These are phyloP conservation scores for Heliconius ismenius DNA, from an alignment of 2,888 invertebrate genomes.

Conservation along the genomic window DNA sequence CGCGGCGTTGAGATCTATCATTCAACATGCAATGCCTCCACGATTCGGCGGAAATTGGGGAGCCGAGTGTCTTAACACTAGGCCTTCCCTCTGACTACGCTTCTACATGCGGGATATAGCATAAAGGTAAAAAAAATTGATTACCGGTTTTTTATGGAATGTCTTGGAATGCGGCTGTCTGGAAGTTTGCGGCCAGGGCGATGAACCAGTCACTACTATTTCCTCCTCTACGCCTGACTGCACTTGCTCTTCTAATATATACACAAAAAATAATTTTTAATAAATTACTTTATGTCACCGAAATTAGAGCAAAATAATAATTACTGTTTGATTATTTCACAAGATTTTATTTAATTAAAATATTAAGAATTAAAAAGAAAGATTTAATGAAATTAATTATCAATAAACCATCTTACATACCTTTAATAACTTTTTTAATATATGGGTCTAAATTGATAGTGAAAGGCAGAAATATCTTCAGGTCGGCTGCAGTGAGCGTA, in stretches of 20 bases:
- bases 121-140: too few species aligned
- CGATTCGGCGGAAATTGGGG: too few species aligned
- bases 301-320: neutral
- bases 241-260: conserved; percentile 66
- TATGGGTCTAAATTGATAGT: conserved; percentile 99
- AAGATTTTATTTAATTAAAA: too few species aligned
- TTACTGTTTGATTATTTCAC: too few species aligned
- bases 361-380: too few species aligned
- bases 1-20: too few species aligned
- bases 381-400: too few species aligned
- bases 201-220: conserved; percentile 46
- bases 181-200: conserved; percentile 42
- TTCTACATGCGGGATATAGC: too few species aligned
- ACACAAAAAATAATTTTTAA: neutral
- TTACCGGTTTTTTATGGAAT: conserved; percentile 43
- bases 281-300: neutral
- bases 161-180: conserved; percentile 43
- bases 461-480: conserved; percentile 97
- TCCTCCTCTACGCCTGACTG: conserved; percentile 69
- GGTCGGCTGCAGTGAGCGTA: conserved; percentile 91
- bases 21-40: too few species aligned
- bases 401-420: conserved; percentile 64
- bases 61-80: too few species aligned
- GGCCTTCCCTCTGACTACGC: too few species aligned
- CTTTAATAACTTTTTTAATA: conserved; percentile 97